phyloP scores from a whole-genome alignment of 2,888 invertebrate species.

The Epinotia demarniana region DNA sequence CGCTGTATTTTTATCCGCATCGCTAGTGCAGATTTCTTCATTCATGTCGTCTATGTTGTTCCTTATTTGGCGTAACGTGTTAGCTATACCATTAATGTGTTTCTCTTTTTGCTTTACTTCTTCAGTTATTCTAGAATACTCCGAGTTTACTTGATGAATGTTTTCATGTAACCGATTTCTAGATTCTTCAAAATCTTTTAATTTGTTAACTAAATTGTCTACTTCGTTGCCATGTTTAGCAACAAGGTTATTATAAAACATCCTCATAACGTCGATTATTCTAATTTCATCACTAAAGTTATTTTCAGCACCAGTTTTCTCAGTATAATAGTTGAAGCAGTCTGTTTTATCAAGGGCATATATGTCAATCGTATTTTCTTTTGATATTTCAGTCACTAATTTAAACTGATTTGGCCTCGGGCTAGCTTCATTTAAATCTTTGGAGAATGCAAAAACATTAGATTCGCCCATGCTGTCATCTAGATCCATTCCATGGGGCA shows the following conservation, averaged over 20 bases:
- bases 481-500: slow-evolving; percentile 64
- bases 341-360: slow-evolving; percentile 69
- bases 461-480: slow-evolving; percentile 69
- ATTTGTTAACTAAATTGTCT: slow-evolving; percentile 70
- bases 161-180: slow-evolving; percentile 58
- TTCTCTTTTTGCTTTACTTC: slow-evolving; percentile 60
- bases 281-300: slow-evolving; percentile 58
- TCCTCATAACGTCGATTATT: slow-evolving; percentile 74
- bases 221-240: slow-evolving; percentile 69
- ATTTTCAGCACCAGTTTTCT: slow-evolving; percentile 63
- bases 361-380: slow-evolving; percentile 57
- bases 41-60: slow-evolving; percentile 56
- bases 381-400: slow-evolving; percentile 59
- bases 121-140: slow-evolving; percentile 56
- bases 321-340: slow-evolving; percentile 68
- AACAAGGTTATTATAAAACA: slow-evolving; percentile 65
- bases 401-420: slow-evolving; percentile 54
- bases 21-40: slow-evolving; percentile 49
- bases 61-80: slow-evolving; percentile 57
- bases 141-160: slow-evolving; percentile 53
- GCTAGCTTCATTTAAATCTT: slow-evolving; percentile 52
- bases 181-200: slow-evolving; percentile 66
- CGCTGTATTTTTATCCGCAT: slow-evolving; percentile 50
- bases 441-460: slow-evolving; percentile 56
- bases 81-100: slow-evolving; percentile 54